phyloP scores from a whole-genome alignment of 2,797 vertebrate genomes.

The Peromyscus nudipes region DNA sequence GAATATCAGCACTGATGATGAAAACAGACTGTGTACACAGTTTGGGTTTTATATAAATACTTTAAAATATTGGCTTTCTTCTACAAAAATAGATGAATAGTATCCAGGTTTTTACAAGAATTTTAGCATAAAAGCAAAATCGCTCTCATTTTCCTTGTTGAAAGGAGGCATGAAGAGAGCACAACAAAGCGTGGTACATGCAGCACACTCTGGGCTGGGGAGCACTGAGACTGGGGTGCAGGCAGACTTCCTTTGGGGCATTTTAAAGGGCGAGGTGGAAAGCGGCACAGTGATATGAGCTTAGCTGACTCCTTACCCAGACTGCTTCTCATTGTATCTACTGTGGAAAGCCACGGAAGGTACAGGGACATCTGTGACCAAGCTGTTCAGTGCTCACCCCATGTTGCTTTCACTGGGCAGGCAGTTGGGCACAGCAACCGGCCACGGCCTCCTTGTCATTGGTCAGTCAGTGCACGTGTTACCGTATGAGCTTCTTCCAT shows the following conservation, averaged over 20 bases:
- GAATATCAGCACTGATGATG: conserved; percentile 79
- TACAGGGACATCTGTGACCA: conserved; percentile 14
- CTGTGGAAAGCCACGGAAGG: neutral
- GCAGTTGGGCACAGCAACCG: neutral
- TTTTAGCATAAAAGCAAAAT: conserved; percentile 82
- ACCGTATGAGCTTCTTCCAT: neutral
- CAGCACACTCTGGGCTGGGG: neutral
- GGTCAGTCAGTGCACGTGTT: neutral
- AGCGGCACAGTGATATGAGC: neutral
- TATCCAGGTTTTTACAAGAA: conserved; percentile 80
- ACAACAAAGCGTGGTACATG: conserved; percentile 44
- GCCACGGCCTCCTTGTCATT: neutral
- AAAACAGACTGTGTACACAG: conserved; percentile 82
- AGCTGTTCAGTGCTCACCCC: neutral
- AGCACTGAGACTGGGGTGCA: neutral
- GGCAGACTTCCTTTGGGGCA: neutral
- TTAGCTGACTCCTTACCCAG: conserved; percentile 35
- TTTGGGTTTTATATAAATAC: conserved; percentile 83
- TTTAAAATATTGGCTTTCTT: conserved; percentile 84
- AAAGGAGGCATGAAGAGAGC: conserved; percentile 67
- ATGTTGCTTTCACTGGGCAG: neutral
- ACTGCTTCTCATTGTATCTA: neutral
- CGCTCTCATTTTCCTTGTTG: conserved; percentile 71
- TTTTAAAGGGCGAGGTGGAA: neutral
- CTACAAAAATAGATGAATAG: conserved; percentile 81